phyloP scores from a whole-genome alignment of 2,797 vertebrate genomes.

The Pogonophryne albipinna region DNA sequence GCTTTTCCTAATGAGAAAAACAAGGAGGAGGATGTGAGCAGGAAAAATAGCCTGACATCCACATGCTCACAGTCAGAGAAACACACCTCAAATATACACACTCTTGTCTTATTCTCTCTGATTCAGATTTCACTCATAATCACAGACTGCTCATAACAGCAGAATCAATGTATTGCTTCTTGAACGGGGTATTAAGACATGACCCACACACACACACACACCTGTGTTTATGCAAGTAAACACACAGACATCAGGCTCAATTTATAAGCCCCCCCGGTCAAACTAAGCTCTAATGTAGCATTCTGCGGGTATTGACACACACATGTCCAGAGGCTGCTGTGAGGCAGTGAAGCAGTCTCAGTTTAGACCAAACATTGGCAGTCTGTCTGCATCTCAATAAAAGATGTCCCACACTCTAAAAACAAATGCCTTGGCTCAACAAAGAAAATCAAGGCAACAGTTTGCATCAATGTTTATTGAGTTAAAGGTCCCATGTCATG shows the following conservation, averaged over 20 bases:
- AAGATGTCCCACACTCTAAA: too few relatives aligned
- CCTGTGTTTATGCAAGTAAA: slow-evolving; percentile 11
- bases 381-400: slow-evolving; percentile 63
- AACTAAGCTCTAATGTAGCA: slow-evolving; percentile 39
- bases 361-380: slow-evolving; percentile 46
- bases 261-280: slow-evolving; percentile 32
- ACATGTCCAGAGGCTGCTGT: slow-evolving; percentile 50
- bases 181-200: not conserved
- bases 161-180: not conserved
- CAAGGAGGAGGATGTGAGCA: slow-evolving; percentile 17
- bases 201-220: not conserved
- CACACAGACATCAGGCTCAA: not conserved
- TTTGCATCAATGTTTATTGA: too few relatives aligned
- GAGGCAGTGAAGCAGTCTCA: slow-evolving; percentile 45
- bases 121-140: not conserved
- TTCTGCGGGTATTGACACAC: slow-evolving; percentile 49
- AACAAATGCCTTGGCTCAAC: too few relatives aligned
- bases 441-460: too few relatives aligned
- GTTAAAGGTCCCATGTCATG: too few relatives aligned
- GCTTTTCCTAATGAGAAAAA: slow-evolving; percentile 61
- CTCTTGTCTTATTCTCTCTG: not conserved
- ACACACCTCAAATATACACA: not conserved
- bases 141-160: not conserved
- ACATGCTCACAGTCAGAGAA: slow-evolving; percentile 8
- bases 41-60: slow-evolving; percentile 18